Evolutionary conservation across 2,888 invertebrate species (phyloP), one percentile per base, ranked within the genome.

Genomic region (Sminthurides aquaticus): DNA sequence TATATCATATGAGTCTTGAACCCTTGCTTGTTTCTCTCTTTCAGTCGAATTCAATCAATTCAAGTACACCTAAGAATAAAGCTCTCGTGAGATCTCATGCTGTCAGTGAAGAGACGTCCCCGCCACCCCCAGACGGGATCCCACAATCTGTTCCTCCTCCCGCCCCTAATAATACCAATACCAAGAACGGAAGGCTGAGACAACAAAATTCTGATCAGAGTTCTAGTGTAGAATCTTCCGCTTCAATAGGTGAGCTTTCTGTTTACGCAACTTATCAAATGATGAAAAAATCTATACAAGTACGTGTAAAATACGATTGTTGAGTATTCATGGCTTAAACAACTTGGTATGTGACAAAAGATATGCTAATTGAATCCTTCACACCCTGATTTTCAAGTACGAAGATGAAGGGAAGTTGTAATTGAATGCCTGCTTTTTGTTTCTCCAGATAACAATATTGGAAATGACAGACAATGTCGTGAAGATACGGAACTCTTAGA

Each of bases 11-110:
- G n/a, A n/a, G 18, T 43, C 11, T 11, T 43, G 43, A 43, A 11
- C 43, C 11, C 18, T 43, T 8, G 43, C 8, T 43, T 43, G 43
- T 43, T 11, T 43, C 43, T 8, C 8, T 57, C 69, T 79, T 79
- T 5, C 78, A 86, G 86, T 81, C 83, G 69, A 84, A 83, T 76
- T 84, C 64, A 1, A 49, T 58, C 11, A 52, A 49, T 1, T 63
- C 63, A 1, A 22, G n/a, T 49, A 49, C 60, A 48, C 29, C 87
- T 79, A 90, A 90, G 82, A 84, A 88, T 70, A 90, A 90, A 81
- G 85, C 90, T 78, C 83, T 93, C 75, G 90, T 90, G 66, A 85
- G 94, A 76, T 91, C 92, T 77, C 90, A 91, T 82, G 94, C 93
- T 70, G 88, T 93, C 83, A 85, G 91, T 77, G 93, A 93, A 79